Evolutionary conservation across 2,113 vertebrate species (phyloP).

Genomic region (Nematolebias whitei): DNA sequence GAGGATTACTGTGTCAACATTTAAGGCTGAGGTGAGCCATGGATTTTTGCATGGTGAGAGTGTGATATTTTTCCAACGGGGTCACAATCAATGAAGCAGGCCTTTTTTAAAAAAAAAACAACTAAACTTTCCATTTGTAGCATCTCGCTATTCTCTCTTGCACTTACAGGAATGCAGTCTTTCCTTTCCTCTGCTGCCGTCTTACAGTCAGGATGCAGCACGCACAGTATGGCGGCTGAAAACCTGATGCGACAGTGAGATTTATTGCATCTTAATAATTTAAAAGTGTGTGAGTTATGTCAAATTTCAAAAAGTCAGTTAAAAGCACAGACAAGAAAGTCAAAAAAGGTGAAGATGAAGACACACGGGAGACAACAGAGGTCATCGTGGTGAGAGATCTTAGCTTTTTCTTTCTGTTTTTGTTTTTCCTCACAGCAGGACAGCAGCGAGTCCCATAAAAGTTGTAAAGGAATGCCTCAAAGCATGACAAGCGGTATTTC

Average conservation of each 20-base stretch:
- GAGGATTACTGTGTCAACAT: constrained; percentile 9
- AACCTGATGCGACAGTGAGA: constrained; percentile 59
- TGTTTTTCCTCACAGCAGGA: neutral
- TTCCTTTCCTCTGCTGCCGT: neutral
- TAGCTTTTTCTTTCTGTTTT: too few species aligned
- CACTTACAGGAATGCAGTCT: neutral
- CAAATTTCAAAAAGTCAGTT: constrained; percentile 14
- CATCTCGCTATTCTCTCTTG: neutral
- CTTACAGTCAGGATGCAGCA: constrained; percentile 3
- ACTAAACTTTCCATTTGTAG: constrained; percentile 3
- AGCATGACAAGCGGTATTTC: neutral
- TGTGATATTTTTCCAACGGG: neutral
- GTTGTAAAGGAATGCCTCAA: neutral
- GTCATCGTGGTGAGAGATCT: too few species aligned
- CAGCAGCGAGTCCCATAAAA: neutral
- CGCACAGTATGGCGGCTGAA: constrained; percentile 23
- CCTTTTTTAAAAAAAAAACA: constrained; percentile 35
- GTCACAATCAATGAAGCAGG: constrained; percentile 31
- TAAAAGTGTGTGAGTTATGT: constrained; percentile 42
- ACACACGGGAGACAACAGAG: neutral
- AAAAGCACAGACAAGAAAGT: neutral
- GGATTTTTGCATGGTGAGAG: constrained; percentile 27
- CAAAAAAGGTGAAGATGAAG: neutral
- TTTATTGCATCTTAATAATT: constrained; percentile 73
- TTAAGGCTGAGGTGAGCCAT: neutral